Conservation (phyloP, 2,113 vertebrate genomes). For the Donacobius atricapilla region DNA sequence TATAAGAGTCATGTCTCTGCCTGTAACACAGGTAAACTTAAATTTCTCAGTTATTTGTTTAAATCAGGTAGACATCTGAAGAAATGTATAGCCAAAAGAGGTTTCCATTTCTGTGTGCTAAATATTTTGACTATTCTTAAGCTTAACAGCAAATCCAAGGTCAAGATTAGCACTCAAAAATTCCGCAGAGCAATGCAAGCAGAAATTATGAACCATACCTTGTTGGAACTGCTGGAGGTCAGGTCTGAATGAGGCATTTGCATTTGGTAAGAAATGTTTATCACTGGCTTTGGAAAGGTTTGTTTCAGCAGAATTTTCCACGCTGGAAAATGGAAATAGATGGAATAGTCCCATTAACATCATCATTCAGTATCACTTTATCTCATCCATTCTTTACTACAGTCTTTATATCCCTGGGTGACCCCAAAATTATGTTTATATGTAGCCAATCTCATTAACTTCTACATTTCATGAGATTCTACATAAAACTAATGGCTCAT, state of each 20-base stretch:
- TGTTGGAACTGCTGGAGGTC: neutral
- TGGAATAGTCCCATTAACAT: neutral
- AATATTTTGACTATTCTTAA: neutral
- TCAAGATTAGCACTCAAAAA: neutral
- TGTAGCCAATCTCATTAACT: neutral
- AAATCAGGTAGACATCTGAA: neutral
- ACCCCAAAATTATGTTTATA: neutral
- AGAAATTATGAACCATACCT: conserved; percentile 30
- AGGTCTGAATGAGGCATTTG: neutral
- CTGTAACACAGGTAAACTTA: neutral
- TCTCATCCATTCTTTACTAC: neutral
- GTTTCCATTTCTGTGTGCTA: neutral
- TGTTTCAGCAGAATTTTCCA: neutral
- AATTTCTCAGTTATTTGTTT: neutral
- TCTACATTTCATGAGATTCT: neutral
- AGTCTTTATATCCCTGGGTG: neutral
- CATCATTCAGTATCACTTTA: neutral
- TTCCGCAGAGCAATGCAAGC: conserved; percentile 35
- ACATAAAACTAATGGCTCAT: neutral
- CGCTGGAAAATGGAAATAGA: too few species aligned
- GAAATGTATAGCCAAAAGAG: neutral
- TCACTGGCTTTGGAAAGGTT: neutral
- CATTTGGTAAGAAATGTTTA: neutral
- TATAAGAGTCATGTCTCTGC: neutral
- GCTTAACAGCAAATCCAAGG: neutral